These are phyloP conservation scores for Ectobius pallidus DNA, from an alignment of 2,888 invertebrate genomes.

Conservation along the genomic window DNA sequence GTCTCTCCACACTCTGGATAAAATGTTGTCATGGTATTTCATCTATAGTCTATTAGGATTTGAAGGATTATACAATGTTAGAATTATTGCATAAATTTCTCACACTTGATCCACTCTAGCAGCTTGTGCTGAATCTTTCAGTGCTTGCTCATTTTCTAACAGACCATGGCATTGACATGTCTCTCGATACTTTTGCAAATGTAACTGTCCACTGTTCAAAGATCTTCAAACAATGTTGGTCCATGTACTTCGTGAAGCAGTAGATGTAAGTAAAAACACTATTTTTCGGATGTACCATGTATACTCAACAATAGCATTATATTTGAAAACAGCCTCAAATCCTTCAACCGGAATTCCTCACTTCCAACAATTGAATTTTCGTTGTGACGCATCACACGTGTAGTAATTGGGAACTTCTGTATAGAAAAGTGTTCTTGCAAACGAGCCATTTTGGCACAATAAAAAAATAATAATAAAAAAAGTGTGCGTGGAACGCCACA, in stretches of 20 bases:
- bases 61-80: conserved; percentile 7
- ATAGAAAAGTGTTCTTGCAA: conserved; percentile 5
- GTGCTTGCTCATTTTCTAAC: conserved; percentile 3
- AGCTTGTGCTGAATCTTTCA: neutral
- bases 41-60: neutral
- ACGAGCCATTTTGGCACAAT: conserved; percentile 13
- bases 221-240: conserved; percentile 8
- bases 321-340: too few species aligned
- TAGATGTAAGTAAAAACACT: conserved; percentile 16
- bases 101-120: conserved; percentile 4
- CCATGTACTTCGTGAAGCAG: conserved; percentile 14
- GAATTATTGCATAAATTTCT: neutral
- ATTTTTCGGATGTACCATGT: too few species aligned
- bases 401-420: conserved; percentile 4
- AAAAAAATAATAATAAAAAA: too few species aligned
- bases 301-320: too few species aligned
- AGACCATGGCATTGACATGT: conserved; percentile 3
- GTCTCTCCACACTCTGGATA: conserved; percentile 4
- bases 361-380: too few species aligned
- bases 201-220: neutral
- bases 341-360: too few species aligned
- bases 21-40: neutral
- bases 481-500: too few species aligned
- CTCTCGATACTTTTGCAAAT: conserved; percentile 8
- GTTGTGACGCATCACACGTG: too few species aligned